phyloP scores from a whole-genome alignment of 1,140 invertebrate species.

The Orchesella cincta region DNA sequence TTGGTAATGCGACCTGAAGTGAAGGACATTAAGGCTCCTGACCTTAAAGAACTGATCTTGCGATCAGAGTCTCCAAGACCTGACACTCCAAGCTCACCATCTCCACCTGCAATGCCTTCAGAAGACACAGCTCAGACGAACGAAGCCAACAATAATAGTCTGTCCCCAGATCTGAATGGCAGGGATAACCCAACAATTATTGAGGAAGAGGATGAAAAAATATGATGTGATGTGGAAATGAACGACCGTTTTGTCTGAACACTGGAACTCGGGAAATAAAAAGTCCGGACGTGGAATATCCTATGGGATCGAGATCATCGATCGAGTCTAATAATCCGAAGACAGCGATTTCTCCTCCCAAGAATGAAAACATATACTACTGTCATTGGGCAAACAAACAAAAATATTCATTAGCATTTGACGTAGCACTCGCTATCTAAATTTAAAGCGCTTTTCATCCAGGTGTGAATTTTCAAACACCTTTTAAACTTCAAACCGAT shows the following conservation, averaged over 20 bases:
- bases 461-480: too few species aligned
- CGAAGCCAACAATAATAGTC: constrained; percentile 1
- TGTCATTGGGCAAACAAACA: too few species aligned
- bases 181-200: neutral
- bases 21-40: constrained; percentile 36
- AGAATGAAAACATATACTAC: too few species aligned
- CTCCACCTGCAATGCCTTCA: neutral
- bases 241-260: too few species aligned
- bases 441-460: too few species aligned
- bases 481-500: too few species aligned
- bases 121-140: neutral
- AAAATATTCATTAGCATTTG: too few species aligned
- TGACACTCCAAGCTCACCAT: neutral
- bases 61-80: constrained; percentile 6
- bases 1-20: constrained; percentile 50
- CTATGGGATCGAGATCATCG: too few species aligned
- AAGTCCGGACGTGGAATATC: too few species aligned
- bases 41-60: neutral
- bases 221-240: neutral
- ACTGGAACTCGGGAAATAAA: neutral
- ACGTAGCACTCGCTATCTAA: too few species aligned
- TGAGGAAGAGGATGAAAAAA: constrained; percentile 7
- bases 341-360: too few species aligned
- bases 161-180: constrained; percentile 17
- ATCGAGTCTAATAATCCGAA: too few species aligned